phyloP scores from a whole-genome alignment of 1,140 invertebrate genomes.

The Drosophila jambulina region DNA sequence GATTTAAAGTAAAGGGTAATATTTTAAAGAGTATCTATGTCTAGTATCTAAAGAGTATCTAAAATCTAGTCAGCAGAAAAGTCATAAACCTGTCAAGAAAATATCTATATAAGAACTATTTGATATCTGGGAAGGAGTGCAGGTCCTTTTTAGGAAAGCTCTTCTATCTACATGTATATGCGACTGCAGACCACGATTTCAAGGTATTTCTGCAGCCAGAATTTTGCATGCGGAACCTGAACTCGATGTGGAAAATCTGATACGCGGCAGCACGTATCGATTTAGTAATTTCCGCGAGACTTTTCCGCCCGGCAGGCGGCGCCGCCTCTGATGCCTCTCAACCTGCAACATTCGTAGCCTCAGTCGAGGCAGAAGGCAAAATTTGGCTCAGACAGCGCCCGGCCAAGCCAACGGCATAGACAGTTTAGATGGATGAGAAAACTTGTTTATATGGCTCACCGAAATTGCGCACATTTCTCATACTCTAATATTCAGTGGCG shows the following conservation, averaged over 20 bases:
- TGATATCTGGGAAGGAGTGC: not conserved
- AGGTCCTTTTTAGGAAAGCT: constrained; percentile 3
- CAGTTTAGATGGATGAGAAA: constrained; percentile 59
- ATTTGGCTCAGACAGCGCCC: constrained; percentile 4
- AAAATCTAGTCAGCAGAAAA: not conserved
- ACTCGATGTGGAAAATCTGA: constrained; percentile 47
- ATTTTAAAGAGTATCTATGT: too few species aligned
- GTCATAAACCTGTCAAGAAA: not conserved
- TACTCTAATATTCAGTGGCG: constrained; percentile 38
- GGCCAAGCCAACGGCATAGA: constrained; percentile 37
- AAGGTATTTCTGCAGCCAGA: constrained; percentile 33
- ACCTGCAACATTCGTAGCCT: constrained; percentile 40
- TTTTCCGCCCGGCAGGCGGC: constrained; percentile 54
- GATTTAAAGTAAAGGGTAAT: not conserved
- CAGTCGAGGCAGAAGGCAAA: constrained; percentile 17
- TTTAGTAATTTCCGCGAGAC: constrained; percentile 67
- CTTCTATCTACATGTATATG: not conserved
- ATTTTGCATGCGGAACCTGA: constrained; percentile 35
- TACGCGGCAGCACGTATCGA: constrained; percentile 59
- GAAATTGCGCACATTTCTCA: constrained; percentile 40
- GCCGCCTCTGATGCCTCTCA: not conserved
- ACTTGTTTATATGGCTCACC: constrained; percentile 53
- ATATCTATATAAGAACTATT: not conserved
- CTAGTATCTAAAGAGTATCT: too few species aligned
- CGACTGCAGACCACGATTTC: constrained; percentile 28